Percentiles rank a stretch among this genome's conserved stretches.
phyloP scores from a whole-genome alignment of 1,140 invertebrate species.

The Scaptodrosophila lebanonensis region DNA sequence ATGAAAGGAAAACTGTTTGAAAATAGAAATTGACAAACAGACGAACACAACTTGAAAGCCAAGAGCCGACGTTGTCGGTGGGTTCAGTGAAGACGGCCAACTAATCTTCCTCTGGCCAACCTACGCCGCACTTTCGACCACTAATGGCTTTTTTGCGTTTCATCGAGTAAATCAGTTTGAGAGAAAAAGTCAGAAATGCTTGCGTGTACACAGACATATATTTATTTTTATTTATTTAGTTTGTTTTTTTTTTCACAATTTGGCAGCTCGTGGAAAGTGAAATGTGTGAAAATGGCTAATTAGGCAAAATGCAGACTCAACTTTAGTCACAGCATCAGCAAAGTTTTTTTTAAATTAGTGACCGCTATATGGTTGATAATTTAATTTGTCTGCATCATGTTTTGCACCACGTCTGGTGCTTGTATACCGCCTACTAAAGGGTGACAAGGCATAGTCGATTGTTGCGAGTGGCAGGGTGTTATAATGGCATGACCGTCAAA shows the following conservation, averaged over 20 bases:
- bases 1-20: too few relatives aligned
- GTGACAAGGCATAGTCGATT: too few relatives aligned
- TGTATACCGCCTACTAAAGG: too few relatives aligned
- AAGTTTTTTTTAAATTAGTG: too few relatives aligned
- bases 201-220: conserved; percentile 5
- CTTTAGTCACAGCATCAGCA: conserved; percentile 15
- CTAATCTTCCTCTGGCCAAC: too few relatives aligned
- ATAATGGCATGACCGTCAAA: too few relatives aligned
- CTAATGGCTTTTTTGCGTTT: conserved; percentile 73
- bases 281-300: conserved; percentile 73
- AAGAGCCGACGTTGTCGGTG: too few relatives aligned
- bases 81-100: not conserved
- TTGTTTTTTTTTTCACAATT: conserved; percentile 53
- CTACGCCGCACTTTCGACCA: conserved; percentile 57
- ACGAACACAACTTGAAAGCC: too few relatives aligned
- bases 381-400: conserved; percentile 33
- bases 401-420: too few relatives aligned
- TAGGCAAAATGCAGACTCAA: conserved; percentile 60
- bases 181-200: not conserved
- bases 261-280: conserved; percentile 73
- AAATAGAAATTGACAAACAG: too few relatives aligned
- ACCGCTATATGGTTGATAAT: conserved; percentile 30
- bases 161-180: conserved; percentile 45
- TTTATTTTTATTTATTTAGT: not conserved
- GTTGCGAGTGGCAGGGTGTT: too few relatives aligned